Evolutionary conservation across 2,113 vertebrate genomes (phyloP).

Genomic region (Ariopsis seemanni): DNA sequence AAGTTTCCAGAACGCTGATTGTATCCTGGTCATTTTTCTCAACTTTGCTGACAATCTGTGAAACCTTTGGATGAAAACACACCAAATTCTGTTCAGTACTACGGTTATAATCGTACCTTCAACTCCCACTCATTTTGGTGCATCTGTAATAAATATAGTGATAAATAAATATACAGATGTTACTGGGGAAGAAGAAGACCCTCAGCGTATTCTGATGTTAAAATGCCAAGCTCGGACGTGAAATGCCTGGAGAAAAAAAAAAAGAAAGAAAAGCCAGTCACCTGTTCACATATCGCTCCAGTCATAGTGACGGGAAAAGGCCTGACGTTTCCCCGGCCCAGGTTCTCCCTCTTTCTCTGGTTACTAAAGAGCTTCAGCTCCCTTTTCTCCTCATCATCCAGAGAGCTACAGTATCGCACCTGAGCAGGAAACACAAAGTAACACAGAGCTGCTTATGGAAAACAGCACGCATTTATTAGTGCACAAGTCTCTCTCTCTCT

Average conservation of each 20-base stretch:
- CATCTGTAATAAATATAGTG: not conserved
- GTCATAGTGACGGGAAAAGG: slow-evolving; percentile 97
- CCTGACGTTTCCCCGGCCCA: slow-evolving; percentile 91
- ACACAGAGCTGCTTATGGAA: not conserved
- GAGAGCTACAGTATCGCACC: slow-evolving; percentile 93
- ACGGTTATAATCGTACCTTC: not conserved
- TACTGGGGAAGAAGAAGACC: not conserved
- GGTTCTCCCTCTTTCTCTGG: slow-evolving; percentile 92
- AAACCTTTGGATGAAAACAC: not conserved
- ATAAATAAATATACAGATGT: not conserved
- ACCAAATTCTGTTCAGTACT: not conserved
- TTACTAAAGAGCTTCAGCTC: slow-evolving; percentile 97
- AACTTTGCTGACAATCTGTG: not conserved
- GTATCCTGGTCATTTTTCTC: not conserved
- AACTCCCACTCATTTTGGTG: not conserved
- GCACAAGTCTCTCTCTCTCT: not conserved
- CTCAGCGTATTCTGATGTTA: not conserved
- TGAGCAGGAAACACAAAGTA: slow-evolving; percentile 51
- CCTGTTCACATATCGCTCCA: slow-evolving; percentile 95
- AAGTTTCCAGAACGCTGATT: not conserved
- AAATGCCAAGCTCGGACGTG: not conserved
- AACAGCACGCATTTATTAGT: too few species aligned
- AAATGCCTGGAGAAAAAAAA: not conserved
- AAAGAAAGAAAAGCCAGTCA: slow-evolving; percentile 49
- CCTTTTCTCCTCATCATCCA: slow-evolving; percentile 97